Percentiles rank a stretch among this genome's conserved stretches.
These are phyloP conservation scores for Mormyrus iriodes DNA, from an alignment of 2,113 vertebrate genomes.

Conservation along the genomic window DNA sequence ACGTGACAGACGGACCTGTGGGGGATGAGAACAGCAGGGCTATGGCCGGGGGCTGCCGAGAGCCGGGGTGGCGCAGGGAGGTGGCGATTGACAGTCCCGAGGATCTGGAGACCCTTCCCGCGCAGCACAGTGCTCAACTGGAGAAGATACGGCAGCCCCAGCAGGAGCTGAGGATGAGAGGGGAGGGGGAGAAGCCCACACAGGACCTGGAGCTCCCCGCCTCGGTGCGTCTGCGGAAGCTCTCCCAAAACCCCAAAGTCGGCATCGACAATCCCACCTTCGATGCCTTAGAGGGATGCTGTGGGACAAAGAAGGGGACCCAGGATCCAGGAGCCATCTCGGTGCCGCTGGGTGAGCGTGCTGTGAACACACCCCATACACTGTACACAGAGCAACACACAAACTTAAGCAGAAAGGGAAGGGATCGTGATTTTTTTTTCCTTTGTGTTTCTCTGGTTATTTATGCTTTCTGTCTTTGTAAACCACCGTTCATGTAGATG, in stretches of 20 bases:
- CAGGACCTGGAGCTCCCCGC: conserved; percentile 81
- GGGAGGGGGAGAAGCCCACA: conserved; percentile 71
- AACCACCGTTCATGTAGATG: not conserved
- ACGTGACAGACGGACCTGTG: conserved; percentile 73
- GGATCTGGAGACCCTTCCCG: conserved; percentile 68
- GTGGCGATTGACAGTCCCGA: conserved; percentile 86
- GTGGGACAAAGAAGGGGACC: conserved; percentile 65
- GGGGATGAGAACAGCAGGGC: conserved; percentile 34
- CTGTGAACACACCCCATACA: not conserved
- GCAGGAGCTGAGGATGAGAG: conserved; percentile 78
- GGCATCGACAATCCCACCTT: conserved; percentile 93
- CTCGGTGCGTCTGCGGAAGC: conserved; percentile 82
- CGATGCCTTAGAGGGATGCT: conserved; percentile 74
- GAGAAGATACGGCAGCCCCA: conserved; percentile 83
- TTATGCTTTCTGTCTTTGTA: not conserved
- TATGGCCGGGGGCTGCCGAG: conserved; percentile 58
- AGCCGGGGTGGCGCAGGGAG: conserved; percentile 71
- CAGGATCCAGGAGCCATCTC: conserved; percentile 56
- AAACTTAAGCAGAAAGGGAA: not conserved
- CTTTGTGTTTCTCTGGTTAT: not conserved
- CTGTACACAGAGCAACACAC: not conserved
- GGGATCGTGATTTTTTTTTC: not conserved
- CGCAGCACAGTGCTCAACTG: conserved; percentile 71
- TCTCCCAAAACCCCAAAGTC: conserved; percentile 81
- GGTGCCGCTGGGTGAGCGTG: conserved; percentile 13